Evolutionary conservation across 2,888 invertebrate species (phyloP).

Genomic region (Gisinianus flammeolus): DNA sequence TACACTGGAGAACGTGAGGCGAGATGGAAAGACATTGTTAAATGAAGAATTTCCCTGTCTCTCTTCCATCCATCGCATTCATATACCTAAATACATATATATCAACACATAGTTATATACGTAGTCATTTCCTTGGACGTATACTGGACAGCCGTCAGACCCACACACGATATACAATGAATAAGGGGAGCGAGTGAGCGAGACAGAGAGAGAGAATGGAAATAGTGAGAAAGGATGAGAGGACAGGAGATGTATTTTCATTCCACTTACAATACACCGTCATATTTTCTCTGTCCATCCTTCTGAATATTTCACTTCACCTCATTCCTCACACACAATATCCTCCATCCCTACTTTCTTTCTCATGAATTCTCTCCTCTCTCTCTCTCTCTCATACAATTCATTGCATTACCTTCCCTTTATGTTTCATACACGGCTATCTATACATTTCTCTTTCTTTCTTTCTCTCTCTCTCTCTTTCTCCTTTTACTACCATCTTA

Average conservation of each 20-base stretch:
- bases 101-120: neutral
- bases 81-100: neutral
- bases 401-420: slow-evolving; percentile 22
- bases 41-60: slow-evolving; percentile 31
- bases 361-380: slow-evolving; percentile 21
- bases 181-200: neutral
- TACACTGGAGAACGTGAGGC: neutral
- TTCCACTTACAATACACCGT: slow-evolving; percentile 32
- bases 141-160: neutral
- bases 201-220: neutral
- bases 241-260: slow-evolving; percentile 30
- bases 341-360: slow-evolving; percentile 20
- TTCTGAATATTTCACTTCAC: slow-evolving; percentile 44
- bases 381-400: slow-evolving; percentile 18
- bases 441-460: neutral
- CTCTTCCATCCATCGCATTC: neutral
- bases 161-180: neutral
- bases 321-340: slow-evolving; percentile 42
- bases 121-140: too few relatives aligned
- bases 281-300: slow-evolving; percentile 45
- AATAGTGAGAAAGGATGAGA: neutral
- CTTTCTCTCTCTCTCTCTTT: neutral
- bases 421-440: neutral
- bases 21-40: slow-evolving; percentile 32
- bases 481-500: slow-evolving; percentile 5